Base-by-base conservation (phyloP, 2,113 vertebrate species). In the Corvus moneduloides region DNA sequence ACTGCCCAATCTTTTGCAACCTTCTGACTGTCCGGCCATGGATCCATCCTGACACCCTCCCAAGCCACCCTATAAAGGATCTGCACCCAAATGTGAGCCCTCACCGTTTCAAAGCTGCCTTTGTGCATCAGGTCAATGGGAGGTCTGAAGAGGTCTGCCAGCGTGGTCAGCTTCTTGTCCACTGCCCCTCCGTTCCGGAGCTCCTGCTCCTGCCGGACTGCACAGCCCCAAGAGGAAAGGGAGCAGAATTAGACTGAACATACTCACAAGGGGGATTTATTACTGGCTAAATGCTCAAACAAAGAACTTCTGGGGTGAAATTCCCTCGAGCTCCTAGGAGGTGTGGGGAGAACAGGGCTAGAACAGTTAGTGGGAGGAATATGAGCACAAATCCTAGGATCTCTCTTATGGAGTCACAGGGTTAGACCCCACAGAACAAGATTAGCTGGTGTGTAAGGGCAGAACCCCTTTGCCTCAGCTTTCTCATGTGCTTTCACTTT, bases 41-140 rank as follows among this genome's bases (percentile, higher is more conserved):
- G n/a, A 32, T 33, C 23, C 32, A 46, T 1, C 44, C 52, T 48
- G 67, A 19, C 16, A 9, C 10, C 37, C 27, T 68, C 44, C 62
- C 72, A 37, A 23, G 54, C 9, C 58, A 63, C 10, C 44, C 48
- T 11, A 4, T 2, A 44, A 44, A 48, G n/a, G 7, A 87, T 67
- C 3, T 68, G 37, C 83, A 46, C 8, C 33, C 43, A 30, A 54
- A 30, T 5, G 35, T 30, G 89, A 44, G 32, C 86, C 94, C 98
- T 98, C 97, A 99, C 99, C 91, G 99, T 99, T 98, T 99, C 99
- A 98, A 99, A 99, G 98, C 99, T 99, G 97, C 99, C 99, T 98
- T 99, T 99, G 98, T 99, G 99, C 99, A 99, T 99, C 96, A 99
- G 98, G 94, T 99, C 99, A 92, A 99, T 99, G 82, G 99, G 99